A percentile compares a stretch with the other conserved stretches of the same genome.
Evolutionary conservation across 2,888 invertebrate species (phyloP).

Genomic region (Watsonalla binaria): DNA sequence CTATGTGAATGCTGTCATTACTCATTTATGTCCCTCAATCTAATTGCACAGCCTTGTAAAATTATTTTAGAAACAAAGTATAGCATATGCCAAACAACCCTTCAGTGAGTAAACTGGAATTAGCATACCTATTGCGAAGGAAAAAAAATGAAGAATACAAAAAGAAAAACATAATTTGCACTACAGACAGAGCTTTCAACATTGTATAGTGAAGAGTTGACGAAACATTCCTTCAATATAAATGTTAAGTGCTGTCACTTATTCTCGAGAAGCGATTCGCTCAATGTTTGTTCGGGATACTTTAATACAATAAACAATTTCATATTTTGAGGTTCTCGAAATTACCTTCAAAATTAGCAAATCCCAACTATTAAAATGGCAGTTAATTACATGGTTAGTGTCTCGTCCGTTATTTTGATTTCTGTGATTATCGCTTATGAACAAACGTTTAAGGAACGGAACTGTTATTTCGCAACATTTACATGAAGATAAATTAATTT

Average conservation of each 20-base stretch:
- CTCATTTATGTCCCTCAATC: slow-evolving; percentile 33
- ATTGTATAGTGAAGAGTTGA: slow-evolving; percentile 20
- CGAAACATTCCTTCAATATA: slow-evolving; percentile 13
- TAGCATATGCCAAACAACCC: too few species aligned
- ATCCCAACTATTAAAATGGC: too few species aligned
- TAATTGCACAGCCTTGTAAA: slow-evolving; percentile 33
- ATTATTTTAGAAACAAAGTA: neutral
- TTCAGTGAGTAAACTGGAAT: too few species aligned
- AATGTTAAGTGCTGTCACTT: neutral
- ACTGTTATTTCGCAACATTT: too few species aligned
- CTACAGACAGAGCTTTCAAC: slow-evolving; percentile 17
- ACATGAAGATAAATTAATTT: too few species aligned
- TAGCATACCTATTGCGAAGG: too few species aligned
- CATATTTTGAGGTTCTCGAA: neutral
- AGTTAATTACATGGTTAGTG: too few species aligned
- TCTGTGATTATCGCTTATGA: too few species aligned
- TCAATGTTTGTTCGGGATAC: neutral
- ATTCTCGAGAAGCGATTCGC: neutral
- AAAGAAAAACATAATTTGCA: slow-evolving; percentile 13
- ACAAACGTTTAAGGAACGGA: too few species aligned
- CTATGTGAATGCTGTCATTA: slow-evolving; percentile 28
- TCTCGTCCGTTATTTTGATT: too few species aligned
- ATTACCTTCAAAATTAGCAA: too few species aligned
- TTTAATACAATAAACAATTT: neutral
- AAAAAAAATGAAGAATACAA: slow-evolving; percentile 1